phyloP scores from a whole-genome alignment of 2,888 invertebrate genomes.

The Camponotus fellah region DNA sequence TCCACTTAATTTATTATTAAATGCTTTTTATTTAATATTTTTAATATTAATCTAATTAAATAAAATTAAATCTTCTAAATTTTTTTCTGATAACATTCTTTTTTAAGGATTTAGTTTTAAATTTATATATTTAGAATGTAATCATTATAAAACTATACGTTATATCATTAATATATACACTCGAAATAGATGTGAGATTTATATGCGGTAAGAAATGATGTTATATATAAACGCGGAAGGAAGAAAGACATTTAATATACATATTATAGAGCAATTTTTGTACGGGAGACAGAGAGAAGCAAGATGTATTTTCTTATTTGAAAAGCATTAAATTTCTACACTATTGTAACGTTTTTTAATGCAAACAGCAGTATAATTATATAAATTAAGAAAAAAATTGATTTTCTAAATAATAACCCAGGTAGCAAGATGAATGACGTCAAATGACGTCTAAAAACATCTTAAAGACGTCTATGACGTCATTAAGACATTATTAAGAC shows the following conservation, averaged over 20 bases:
- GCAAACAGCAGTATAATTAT: neutral
- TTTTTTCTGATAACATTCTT: neutral
- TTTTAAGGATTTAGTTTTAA: neutral
- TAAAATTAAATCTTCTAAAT: neutral
- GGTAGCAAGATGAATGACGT: too few relatives aligned
- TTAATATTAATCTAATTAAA: neutral
- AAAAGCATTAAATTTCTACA: conserved; percentile 48
- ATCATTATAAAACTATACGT: neutral
- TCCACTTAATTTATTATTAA: neutral
- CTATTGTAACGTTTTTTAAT: neutral
- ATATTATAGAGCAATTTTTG: conserved; percentile 79
- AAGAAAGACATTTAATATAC: conserved; percentile 59
- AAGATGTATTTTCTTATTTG: conserved; percentile 82
- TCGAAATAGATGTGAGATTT: conserved; percentile 1
- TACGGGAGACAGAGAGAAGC: conserved; percentile 76
- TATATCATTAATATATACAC: neutral
- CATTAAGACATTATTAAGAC: too few relatives aligned
- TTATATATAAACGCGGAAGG: conserved; percentile 60
- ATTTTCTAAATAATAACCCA: conserved; percentile 5
- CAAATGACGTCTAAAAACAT: too few relatives aligned
- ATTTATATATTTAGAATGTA: conserved; percentile 7
- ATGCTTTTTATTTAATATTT: neutral
- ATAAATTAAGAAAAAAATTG: conserved; percentile 10
- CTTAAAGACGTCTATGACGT: too few relatives aligned
- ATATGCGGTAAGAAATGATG: conserved; percentile 1